These are phyloP conservation scores for Tupiocoris notatus DNA, from an alignment of 2,888 invertebrate species.

Conservation along the genomic window DNA sequence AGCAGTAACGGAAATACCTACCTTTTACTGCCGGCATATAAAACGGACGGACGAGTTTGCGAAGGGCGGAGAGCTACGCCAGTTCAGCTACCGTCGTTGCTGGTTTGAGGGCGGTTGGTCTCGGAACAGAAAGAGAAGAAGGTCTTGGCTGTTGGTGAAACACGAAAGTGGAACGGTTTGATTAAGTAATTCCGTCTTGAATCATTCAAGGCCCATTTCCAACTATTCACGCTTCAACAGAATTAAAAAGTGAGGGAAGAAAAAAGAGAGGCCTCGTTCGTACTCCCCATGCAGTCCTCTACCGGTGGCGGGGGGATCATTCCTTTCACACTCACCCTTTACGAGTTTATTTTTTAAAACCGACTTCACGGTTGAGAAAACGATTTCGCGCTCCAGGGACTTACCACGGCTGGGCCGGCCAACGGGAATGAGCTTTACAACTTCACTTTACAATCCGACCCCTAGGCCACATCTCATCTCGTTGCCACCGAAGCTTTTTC, in stretches of 20 bases:
- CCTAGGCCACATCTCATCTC: neutral
- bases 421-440: neutral
- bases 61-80: neutral
- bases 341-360: neutral
- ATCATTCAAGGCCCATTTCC: slow-evolving; percentile 13
- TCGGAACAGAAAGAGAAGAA: too few relatives aligned
- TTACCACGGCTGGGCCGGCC: neutral
- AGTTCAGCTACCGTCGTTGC: neutral
- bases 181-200: slow-evolving; percentile 25
- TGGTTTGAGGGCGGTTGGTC: neutral
- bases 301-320: neutral
- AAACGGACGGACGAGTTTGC: neutral
- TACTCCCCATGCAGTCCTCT: neutral
- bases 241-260: neutral
- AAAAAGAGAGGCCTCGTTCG: neutral
- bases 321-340: neutral
- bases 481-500: neutral
- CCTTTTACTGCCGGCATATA: neutral
- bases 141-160: neutral
- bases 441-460: neutral
- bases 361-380: neutral
- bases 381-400: neutral
- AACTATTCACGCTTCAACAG: slow-evolving; percentile 14
- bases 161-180: slow-evolving; percentile 13
- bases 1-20: neutral